A percentile compares a stretch with the other conserved stretches of the same genome.
Evolutionary conservation across 2,888 invertebrate genomes (phyloP).

Genomic region (Scaptomyza tumidula): DNA sequence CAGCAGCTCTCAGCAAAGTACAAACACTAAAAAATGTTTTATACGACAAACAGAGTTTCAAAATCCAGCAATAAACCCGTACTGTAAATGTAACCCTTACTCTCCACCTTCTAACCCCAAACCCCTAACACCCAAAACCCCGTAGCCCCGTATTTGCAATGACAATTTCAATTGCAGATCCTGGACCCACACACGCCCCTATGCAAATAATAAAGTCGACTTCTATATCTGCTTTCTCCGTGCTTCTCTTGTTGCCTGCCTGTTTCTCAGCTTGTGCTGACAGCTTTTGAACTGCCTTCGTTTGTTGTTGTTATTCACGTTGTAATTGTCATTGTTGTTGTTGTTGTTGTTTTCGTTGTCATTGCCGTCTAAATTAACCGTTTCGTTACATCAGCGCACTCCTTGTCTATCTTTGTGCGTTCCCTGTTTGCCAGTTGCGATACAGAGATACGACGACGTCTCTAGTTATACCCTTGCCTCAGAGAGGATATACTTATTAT

Average conservation of each 20-base stretch:
- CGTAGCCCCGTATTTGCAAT: conserved; percentile 19
- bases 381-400: conserved; percentile 75
- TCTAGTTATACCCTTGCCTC: conserved; percentile 6
- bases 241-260: conserved; percentile 6
- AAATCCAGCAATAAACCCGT: conserved; percentile 20
- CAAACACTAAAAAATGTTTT: conserved; percentile 73
- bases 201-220: conserved; percentile 64
- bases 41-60: conserved; percentile 54
- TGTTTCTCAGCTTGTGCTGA: conserved; percentile 55
- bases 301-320: conserved; percentile 51
- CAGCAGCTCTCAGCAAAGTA: conserved; percentile 49
- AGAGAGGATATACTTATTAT: neutral
- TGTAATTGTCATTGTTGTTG: conserved; percentile 17
- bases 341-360: conserved; percentile 48
- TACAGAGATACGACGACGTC: conserved; percentile 38
- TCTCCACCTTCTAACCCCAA: conserved; percentile 7
- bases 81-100: conserved; percentile 3
- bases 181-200: conserved; percentile 74
- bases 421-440: conserved; percentile 45
- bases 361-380: conserved; percentile 79
- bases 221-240: conserved; percentile 9
- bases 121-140: neutral
- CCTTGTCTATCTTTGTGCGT: conserved; percentile 69
- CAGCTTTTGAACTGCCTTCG: conserved; percentile 78
- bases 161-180: conserved; percentile 75